Base-by-base conservation (phyloP, 2,797 vertebrate species). In the Oreochromis grahami region DNA sequence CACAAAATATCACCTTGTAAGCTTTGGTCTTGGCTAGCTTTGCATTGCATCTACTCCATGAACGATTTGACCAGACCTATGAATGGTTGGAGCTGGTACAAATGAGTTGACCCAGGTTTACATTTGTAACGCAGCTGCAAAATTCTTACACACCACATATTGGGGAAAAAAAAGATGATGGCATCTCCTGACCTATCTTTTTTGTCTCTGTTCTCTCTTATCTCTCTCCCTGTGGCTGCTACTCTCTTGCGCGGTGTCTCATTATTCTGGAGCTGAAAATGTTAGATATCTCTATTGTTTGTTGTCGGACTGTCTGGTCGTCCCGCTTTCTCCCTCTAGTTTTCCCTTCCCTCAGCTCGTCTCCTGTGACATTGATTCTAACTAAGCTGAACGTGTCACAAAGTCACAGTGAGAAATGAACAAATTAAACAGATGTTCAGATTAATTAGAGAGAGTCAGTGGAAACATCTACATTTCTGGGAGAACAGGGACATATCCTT, bases 351-450 rank as follows among this genome's bases (percentile, higher is more conserved):
- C 80, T 82, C 78, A 53, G 74, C 79, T 82, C 43, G 72, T 90
- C 77, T 83, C 81, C 80, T 68, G 79, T 88, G 92, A 94, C 90
- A 84, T 78, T 93, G 94, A 94, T 83, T 93, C 81, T 93, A 94
- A 94, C 89, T 82, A 77, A 92, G 91, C 89, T 45, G 88, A 95
- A 88, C 84, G 8, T 89, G 89, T 93, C 89, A 91, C 93, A 84
- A 90, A 87, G 83, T 90, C 91, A 88, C 87, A 84, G 80, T 72
- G 77, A 92, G 89, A 91, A 88, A 93, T 78, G 52, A 91, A 89
- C 83, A 89, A 94, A 94, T 96, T 93, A 94, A 94, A 93, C 91
- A 93, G 88, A 92, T 88, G 53, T 84, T 91, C 50, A 50, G 80
- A 91, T 93, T 94, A 92, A 94, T 91, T 86, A 80, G 84, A 80